Conservation (phyloP, 2,797 vertebrate genomes). For the Agapornis canus region DNA sequence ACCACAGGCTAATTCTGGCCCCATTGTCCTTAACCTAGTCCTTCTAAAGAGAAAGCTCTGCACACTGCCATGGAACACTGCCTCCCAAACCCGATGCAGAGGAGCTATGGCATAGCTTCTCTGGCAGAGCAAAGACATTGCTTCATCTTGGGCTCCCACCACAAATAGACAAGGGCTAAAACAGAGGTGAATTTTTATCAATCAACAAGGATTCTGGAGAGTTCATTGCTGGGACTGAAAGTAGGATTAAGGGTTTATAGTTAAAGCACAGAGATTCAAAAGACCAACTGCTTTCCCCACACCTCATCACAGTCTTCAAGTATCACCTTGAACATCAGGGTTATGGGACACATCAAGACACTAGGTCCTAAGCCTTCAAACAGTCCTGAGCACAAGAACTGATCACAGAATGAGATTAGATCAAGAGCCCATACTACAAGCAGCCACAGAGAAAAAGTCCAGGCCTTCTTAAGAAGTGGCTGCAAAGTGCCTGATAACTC, state of each 20-base stretch:
- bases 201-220: neutral
- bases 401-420: neutral
- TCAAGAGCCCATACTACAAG: neutral
- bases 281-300: neutral
- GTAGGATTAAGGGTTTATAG: neutral
- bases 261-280: neutral
- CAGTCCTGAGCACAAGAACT: neutral
- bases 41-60: neutral
- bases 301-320: neutral
- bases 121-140: neutral
- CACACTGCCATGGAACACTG: neutral
- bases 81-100: neutral
- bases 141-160: neutral
- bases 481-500: constrained; percentile 1
- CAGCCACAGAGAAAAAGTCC: neutral
- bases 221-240: neutral
- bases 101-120: neutral
- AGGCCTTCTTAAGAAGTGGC: neutral
- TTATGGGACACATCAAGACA: neutral
- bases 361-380: constrained; percentile 7
- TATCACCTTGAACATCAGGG: neutral
- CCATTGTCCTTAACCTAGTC: neutral
- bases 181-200: neutral
- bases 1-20: neutral
- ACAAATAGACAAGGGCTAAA: neutral